phyloP scores from a whole-genome alignment of 1,140 invertebrate species.

The Drosophila bifasciata region DNA sequence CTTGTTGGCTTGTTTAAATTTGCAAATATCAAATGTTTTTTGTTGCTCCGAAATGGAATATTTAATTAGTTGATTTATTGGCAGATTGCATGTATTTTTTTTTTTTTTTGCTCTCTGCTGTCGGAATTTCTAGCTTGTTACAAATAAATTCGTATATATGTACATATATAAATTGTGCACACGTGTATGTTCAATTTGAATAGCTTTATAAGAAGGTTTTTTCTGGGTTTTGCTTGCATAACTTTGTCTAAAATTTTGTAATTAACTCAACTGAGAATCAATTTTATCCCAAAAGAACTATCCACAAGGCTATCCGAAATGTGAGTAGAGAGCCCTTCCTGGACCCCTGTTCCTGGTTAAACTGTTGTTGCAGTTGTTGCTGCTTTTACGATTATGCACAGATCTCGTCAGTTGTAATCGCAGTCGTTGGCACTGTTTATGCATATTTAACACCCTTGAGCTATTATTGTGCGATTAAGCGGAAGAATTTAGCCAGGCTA shows the following conservation, averaged over 20 bases:
- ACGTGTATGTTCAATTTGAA: not conserved
- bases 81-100: slow-evolving; percentile 35
- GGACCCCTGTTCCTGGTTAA: slow-evolving; percentile 11
- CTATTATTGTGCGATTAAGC: slow-evolving; percentile 74
- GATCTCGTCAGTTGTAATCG: slow-evolving; percentile 52
- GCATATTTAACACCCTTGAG: slow-evolving; percentile 65
- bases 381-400: slow-evolving; percentile 9
- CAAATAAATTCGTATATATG: not conserved
- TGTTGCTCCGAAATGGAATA: slow-evolving; percentile 60
- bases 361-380: slow-evolving; percentile 6
- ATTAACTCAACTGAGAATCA: slow-evolving; percentile 12
- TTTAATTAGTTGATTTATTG: slow-evolving; percentile 75
- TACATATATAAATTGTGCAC: not conserved
- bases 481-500: slow-evolving; percentile 63
- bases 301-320: not conserved
- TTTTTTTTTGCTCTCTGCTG: slow-evolving; percentile 15
- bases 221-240: too few relatives aligned
- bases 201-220: slow-evolving; percentile 5
- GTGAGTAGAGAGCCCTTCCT: not conserved
- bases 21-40: slow-evolving; percentile 63
- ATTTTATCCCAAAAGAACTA: slow-evolving; percentile 12
- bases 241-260: slow-evolving; percentile 6
- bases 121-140: slow-evolving; percentile 31
- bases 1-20: slow-evolving; percentile 62
- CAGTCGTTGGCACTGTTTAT: slow-evolving; percentile 32